Evolutionary conservation across 2,888 invertebrate genomes (phyloP), one percentile per base, ranked within the genome.

Genomic region (Trachelus troglodyta): DNA sequence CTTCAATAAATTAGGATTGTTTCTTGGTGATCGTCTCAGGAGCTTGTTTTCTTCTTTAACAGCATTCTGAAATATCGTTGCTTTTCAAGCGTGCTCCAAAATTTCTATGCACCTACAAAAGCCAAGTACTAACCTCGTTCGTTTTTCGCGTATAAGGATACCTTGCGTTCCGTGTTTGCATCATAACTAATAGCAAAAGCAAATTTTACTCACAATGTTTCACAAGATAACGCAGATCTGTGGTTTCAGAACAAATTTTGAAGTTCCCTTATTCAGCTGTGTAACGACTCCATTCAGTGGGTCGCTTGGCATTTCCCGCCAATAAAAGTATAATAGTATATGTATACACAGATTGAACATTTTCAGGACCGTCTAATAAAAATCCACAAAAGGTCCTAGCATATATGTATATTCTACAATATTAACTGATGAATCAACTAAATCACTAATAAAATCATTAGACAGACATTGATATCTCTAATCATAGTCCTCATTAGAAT

Each of bases 1-100:
- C 81, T 86, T 86, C 34, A 83, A 69, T 79, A 83, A 71, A 35
- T 80, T 69, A 75, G 86, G 81, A 75, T 87, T 79, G 77, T 86
- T 82, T 73, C 86, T 83, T 1, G 83, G 69, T 12, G 87, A 88
- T 35, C 87, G 83, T 79, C 87, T 82, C 34, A 83, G 74, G 11
- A 31, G 68, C 68, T 77, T 80, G 31, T 73, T 75, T 69, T 69
- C 35, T 12, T 75, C 71, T 76, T 79, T 56, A 73, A 74, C 68
- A 31, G 77, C 75, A 69, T 73, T 73, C 82, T 83, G 73, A 76
- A 81, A 79, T 30, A 34, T 56, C 56, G 0, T 56, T 56, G 23
- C 1, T 9, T 56, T 56, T 56, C 23, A 56, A 56, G 56, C 9
- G 1, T 56, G 56, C 56, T 56, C 23, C 56, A 56, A 6, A 56